These are phyloP conservation scores for Cyanocitta stelleri DNA, from an alignment of 2,113 vertebrate genomes.

Conservation along the genomic window DNA sequence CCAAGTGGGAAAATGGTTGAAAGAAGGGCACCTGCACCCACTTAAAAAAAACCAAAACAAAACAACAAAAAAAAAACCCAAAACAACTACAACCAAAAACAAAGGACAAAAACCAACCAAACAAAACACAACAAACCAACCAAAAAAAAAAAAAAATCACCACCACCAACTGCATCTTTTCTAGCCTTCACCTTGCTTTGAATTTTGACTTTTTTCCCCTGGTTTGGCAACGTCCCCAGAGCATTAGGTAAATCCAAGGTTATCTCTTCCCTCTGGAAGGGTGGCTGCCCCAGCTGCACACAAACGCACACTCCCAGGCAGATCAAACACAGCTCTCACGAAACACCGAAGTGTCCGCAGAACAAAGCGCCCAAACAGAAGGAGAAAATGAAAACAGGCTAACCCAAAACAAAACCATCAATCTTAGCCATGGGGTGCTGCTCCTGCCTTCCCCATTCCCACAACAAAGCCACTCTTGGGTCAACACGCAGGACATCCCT, in stretches of 20 bases:
- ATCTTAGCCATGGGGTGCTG: not conserved
- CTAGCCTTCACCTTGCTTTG: not conserved
- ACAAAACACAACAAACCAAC: not conserved
- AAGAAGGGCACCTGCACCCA: not conserved
- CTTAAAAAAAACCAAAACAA: not conserved
- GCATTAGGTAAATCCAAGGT: not conserved
- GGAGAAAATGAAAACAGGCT: not conserved
- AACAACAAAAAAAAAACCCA: not conserved
- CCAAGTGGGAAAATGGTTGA: not conserved
- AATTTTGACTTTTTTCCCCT: not conserved
- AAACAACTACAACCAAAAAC: not conserved
- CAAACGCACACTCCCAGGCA: not conserved
- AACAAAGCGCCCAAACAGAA: not conserved
- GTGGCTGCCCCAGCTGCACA: not conserved
- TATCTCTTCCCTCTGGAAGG: not conserved
- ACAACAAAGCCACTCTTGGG: not conserved
- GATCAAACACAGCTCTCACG: not conserved
- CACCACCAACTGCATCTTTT: not conserved
- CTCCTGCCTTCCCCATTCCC: not conserved
- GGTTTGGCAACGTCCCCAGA: rapidly evolving
- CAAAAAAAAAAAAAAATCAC: not conserved
- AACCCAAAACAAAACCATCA: too few species aligned
- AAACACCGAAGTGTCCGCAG: rapidly evolving
- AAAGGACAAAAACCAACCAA: not conserved
- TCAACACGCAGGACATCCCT: rapidly evolving